Conservation (phyloP, 2,113 vertebrate species). For the Sphaerodactylus townsendi region DNA sequence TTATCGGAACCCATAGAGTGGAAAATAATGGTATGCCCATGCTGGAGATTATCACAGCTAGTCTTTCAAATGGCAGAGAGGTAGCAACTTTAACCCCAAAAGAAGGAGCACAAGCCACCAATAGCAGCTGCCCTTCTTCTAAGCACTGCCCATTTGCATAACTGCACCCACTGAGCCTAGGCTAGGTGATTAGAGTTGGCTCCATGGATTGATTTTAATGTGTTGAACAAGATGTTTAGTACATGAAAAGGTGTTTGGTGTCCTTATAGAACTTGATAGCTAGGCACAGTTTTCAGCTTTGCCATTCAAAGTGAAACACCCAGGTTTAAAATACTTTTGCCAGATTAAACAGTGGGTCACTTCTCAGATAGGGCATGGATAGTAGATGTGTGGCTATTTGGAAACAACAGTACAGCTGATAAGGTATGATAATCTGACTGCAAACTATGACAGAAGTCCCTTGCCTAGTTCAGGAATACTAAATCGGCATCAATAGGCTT, state of each 20-base stretch:
- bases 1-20: not conserved
- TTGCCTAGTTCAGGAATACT: not conserved
- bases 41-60: conserved; percentile 2
- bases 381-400: not conserved
- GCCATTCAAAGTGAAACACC: not conserved
- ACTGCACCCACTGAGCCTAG: not conserved
- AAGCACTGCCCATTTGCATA: not conserved
- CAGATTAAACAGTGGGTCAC: not conserved
- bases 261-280: not conserved
- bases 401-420: not conserved
- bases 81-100: not conserved
- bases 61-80: not conserved
- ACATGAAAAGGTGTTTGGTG: not conserved
- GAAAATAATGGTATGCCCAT: not conserved
- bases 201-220: not conserved
- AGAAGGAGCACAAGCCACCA: not conserved
- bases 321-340: not conserved
- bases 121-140: not conserved
- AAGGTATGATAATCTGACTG: not conserved
- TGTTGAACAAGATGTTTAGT: not conserved
- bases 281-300: not conserved
- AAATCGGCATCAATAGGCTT: not conserved
- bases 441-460: not conserved
- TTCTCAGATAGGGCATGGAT: not conserved
- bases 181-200: not conserved